phyloP scores from a whole-genome alignment of 92 coral and sea anemone genomes.

The Pocillopora meandrina region DNA sequence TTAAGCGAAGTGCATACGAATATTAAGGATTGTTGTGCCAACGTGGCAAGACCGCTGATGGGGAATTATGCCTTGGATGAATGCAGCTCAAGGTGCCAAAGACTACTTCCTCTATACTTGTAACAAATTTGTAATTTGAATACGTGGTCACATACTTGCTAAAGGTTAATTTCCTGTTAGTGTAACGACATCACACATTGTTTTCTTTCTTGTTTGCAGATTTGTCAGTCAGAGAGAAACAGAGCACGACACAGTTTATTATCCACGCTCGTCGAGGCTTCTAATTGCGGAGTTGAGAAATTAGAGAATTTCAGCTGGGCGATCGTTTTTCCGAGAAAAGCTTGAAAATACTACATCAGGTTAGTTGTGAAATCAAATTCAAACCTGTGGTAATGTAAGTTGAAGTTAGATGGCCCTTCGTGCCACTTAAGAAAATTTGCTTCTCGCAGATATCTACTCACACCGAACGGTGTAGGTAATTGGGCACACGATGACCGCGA shows the following conservation, averaged over 20 bases:
- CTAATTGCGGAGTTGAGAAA: not conserved
- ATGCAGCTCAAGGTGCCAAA: not conserved
- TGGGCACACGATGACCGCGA: no score
- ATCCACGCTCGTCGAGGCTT: not conserved
- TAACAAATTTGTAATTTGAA: not conserved
- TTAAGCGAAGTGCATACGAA: not conserved
- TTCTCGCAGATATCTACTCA: no score
- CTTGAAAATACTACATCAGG: no score
- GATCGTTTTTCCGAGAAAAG: no score
- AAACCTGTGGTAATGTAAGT: no score
- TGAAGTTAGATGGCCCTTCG: no score
- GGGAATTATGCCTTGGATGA: not conserved
- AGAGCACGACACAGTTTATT: not conserved
- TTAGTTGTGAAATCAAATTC: no score
- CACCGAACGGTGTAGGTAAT: no score
- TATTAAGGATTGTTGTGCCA: not conserved
- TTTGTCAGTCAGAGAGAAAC: conserved; percentile 16
- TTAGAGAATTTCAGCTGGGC: not conserved
- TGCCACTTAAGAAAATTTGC: no score
- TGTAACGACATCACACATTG: conserved; percentile 18
- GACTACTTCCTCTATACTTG: not conserved
- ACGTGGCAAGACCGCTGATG: not conserved
- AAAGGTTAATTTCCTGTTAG: conserved; percentile 5
- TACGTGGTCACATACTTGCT: conserved; percentile 16
- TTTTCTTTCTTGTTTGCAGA: conserved; percentile 12